Evolutionary conservation across 2,888 invertebrate genomes (phyloP).

Genomic region (Hypomecis punctinalis): DNA sequence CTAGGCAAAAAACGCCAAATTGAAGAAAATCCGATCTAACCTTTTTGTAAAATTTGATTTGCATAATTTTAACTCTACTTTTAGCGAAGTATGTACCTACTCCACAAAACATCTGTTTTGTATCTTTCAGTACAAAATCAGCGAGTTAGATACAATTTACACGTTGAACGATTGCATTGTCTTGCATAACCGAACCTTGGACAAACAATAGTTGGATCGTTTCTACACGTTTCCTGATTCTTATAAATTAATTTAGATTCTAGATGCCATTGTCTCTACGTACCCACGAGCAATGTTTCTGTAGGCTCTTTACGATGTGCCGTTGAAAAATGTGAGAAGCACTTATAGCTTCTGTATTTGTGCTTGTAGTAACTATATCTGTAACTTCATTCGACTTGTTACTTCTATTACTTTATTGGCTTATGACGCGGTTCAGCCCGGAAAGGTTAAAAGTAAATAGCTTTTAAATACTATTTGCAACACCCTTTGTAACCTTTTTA

Average conservation of each 20-base stretch:
- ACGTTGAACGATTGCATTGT: constrained; percentile 29
- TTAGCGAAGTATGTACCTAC: neutral
- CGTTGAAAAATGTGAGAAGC: neutral
- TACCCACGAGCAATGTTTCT: constrained; percentile 22
- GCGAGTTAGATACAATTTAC: constrained; percentile 8
- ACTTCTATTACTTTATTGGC: too few relatives aligned
- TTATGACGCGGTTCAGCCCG: too few relatives aligned
- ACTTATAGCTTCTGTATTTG: neutral
- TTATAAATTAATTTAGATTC: constrained; percentile 33
- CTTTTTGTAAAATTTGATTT: too few relatives aligned
- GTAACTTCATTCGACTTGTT: too few relatives aligned
- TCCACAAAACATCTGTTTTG: neutral
- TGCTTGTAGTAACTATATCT: too few relatives aligned
- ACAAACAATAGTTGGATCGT: constrained; percentile 35
- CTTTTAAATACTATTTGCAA: too few relatives aligned
- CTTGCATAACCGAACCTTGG: constrained; percentile 31
- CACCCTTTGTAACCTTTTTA: too few relatives aligned
- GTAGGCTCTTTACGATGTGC: neutral
- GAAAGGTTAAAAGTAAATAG: too few relatives aligned
- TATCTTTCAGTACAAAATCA: neutral
- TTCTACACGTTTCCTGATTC: constrained; percentile 41
- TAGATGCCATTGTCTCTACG: constrained; percentile 28
- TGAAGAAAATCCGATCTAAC: too few relatives aligned
- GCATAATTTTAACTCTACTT: too few relatives aligned
- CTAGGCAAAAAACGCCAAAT: too few relatives aligned